Conservation (phyloP, 2,797 vertebrate species). For the Heterohyrax brucei region DNA sequence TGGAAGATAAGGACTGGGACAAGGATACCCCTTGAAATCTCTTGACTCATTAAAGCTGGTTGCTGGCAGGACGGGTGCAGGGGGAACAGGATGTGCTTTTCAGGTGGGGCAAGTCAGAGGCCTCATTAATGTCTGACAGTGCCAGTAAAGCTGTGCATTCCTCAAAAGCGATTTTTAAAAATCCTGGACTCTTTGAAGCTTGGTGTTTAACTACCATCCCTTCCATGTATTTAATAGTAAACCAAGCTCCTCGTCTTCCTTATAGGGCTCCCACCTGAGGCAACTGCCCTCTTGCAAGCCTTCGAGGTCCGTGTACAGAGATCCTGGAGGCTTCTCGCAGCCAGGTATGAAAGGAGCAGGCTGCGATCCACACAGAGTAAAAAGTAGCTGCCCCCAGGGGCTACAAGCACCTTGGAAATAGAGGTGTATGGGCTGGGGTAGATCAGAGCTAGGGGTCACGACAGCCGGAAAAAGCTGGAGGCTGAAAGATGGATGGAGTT, state of each 20-base stretch:
- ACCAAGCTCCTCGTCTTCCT: slow-evolving; percentile 71
- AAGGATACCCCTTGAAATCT: background rate
- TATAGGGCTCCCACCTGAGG: slow-evolving; percentile 25
- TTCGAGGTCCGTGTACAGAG: background rate
- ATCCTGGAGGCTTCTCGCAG: slow-evolving; percentile 43
- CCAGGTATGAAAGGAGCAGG: slow-evolving; percentile 5
- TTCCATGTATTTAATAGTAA: slow-evolving; percentile 70
- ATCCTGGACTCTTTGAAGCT: slow-evolving; percentile 81
- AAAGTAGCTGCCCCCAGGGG: background rate
- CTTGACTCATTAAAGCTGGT: slow-evolving; percentile 55
- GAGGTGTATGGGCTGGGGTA: background rate
- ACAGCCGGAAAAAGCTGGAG: background rate
- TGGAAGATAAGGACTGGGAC: background rate
- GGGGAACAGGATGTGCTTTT: background rate
- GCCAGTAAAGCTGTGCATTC: slow-evolving; percentile 79
- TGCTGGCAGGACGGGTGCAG: slow-evolving; percentile 19
- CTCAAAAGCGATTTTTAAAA: slow-evolving; percentile 82
- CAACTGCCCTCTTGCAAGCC: background rate
- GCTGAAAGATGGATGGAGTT: background rate
- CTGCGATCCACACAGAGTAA: background rate
- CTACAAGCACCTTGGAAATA: background rate
- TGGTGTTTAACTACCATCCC: slow-evolving; percentile 75
- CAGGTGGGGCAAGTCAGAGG: slow-evolving; percentile 67
- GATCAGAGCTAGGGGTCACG: background rate
- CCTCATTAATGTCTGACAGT: slow-evolving; percentile 79